Evolutionary conservation across 2,797 vertebrate genomes (phyloP), one percentile per base, ranked within the genome.

Genomic region (Leptatherina wallacei): DNA sequence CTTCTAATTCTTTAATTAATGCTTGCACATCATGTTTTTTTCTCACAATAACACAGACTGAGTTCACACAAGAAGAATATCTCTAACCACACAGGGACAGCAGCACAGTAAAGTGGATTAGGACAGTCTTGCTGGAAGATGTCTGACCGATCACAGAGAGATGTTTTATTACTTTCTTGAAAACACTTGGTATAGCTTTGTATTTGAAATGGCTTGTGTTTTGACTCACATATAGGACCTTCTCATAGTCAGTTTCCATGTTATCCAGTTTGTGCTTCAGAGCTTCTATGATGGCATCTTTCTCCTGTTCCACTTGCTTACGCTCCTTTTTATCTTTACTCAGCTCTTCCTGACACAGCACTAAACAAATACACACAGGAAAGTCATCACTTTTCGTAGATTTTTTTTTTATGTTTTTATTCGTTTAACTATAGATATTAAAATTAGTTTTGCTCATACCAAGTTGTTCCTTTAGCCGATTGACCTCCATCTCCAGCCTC

Each of bases 221-320:
- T 32, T 2, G 47, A 80, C 94, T 95, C 82, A 94, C 85, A 1
- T 94, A 89, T 36, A 94, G 75, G 68, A 95, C 85, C 69, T 91
- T 93, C 85, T 96, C 91, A 6, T 92, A 95, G 52, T 94, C 92
- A 12, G 74, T 89, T 69, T 95, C 94, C 92, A 93, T 92, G 73
- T 85, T 81, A 38, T 91, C 75, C 33, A 94, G 73, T 36, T 94
- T 93, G 71, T 77, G 79, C 76, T 69, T 88, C 54, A 96, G 90
- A 54, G 94, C 90, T 58, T 88, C 30, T 29, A 95, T 91, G 61
- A 81, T 78, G 75, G 36, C 59, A 0, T 95, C 91, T 58, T 90
- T 93, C 63, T 95, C 92, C 55, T 71, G 51, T 18, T 90, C 83
- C 29, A 77, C 78, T 67, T 42, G 78, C 42, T 83, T 72, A 11